phyloP scores from a whole-genome alignment of 2,797 vertebrate genomes.

The Artibeus jamaicensis region DNA sequence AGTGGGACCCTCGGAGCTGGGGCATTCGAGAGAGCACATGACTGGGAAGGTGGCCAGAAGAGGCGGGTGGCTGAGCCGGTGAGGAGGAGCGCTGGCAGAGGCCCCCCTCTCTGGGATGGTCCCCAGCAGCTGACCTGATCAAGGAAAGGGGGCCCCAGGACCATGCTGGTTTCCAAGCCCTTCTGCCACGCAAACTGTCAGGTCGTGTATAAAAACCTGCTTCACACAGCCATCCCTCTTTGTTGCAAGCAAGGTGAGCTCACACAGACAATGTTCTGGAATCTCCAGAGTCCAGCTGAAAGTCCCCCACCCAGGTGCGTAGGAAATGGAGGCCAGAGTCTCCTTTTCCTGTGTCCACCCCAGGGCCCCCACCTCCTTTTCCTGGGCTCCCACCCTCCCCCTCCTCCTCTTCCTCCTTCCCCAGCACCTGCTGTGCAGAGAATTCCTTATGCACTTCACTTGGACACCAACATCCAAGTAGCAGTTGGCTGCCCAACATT shows the following conservation, averaged over 20 bases:
- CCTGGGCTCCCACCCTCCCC: not conserved
- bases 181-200: not conserved
- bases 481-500: fast-evolving
- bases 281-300: not conserved
- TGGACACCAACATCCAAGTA: not conserved
- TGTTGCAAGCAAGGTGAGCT: not conserved
- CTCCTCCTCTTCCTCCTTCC: not conserved
- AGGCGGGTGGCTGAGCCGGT: not conserved
- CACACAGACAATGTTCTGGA: not conserved
- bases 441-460: fast-evolving
- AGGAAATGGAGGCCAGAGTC: not conserved
- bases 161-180: not conserved
- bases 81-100: not conserved
- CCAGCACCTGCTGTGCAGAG: not conserved
- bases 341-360: not conserved
- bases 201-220: not conserved
- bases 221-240: not conserved
- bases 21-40: not conserved
- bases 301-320: not conserved
- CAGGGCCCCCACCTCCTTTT: not conserved
- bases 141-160: not conserved
- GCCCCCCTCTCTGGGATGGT: fast-evolving
- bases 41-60: not conserved
- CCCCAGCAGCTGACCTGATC: too few relatives aligned
- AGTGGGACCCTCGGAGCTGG: not conserved